phyloP scores from a whole-genome alignment of 2,113 vertebrate species.

The Clarias macrocephalus region DNA sequence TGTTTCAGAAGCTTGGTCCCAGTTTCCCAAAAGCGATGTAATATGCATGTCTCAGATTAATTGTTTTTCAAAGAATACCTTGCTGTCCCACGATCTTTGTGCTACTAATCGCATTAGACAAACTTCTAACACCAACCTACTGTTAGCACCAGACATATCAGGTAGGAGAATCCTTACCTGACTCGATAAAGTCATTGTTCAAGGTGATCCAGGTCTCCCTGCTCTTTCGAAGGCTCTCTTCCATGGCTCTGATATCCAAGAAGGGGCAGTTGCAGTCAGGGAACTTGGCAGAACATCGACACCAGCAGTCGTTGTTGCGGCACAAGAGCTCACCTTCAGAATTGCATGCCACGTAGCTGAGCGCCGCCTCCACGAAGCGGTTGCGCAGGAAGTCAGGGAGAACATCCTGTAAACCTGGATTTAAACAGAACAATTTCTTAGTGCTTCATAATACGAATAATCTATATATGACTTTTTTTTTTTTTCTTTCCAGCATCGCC shows the following conservation, averaged over 20 bases:
- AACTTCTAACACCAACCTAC: background rate
- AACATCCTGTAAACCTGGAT: conserved; percentile 87
- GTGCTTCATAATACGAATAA: background rate
- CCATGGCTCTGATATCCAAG: conserved; percentile 88
- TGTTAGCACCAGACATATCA: background rate
- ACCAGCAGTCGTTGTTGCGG: conserved; percentile 90
- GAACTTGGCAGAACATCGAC: conserved; percentile 82
- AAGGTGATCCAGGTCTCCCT: conserved; percentile 81
- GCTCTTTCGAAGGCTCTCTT: conserved; percentile 85
- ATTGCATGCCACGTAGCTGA: conserved; percentile 95
- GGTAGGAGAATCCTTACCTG: conserved; percentile 73
- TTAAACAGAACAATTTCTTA: background rate
- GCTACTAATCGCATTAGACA: background rate
- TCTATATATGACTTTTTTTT: background rate
- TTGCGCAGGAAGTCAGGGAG: conserved; percentile 87
- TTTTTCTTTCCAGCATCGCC: background rate
- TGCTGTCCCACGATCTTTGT: background rate
- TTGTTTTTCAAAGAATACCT: background rate
- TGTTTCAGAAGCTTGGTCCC: background rate
- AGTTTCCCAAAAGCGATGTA: background rate
- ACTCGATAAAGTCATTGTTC: conserved; percentile 88
- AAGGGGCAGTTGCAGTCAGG: conserved; percentile 94
- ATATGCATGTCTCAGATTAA: background rate
- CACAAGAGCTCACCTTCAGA: conserved; percentile 90
- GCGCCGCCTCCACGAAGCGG: conserved; percentile 89